These are phyloP conservation scores for Linnaemya vulpina DNA, from an alignment of 2,888 invertebrate species.

Conservation along the genomic window DNA sequence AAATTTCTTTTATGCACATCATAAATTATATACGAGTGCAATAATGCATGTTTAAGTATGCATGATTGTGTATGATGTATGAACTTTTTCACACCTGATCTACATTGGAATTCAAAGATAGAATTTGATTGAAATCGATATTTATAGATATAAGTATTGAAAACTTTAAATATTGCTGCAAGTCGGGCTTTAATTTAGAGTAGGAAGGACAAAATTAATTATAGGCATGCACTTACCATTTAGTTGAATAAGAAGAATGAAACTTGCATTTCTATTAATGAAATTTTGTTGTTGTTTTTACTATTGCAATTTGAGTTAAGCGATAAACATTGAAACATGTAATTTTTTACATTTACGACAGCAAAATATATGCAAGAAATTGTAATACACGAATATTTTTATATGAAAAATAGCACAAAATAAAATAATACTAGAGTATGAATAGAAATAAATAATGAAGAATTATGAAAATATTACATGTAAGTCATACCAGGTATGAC, in stretches of 20 bases:
- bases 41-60: neutral
- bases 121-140: neutral
- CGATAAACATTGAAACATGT: constrained; percentile 2
- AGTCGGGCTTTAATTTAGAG: neutral
- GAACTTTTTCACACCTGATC: neutral
- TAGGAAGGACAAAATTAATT: neutral
- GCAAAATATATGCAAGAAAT: neutral
- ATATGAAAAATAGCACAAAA: constrained; percentile 15
- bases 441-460: constrained; percentile 35
- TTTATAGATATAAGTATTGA: neutral
- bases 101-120: neutral
- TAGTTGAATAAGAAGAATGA: no score
- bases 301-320: constrained; percentile 42
- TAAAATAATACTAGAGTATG: constrained; percentile 38
- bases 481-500: constrained; percentile 12
- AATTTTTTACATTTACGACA: constrained; percentile 14
- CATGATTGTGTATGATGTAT: neutral
- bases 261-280: neutral
- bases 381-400: neutral
- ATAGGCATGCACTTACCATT: no score
- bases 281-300: neutral
- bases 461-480: constrained; percentile 36
- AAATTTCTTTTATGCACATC: neutral
- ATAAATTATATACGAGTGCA: neutral
- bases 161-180: neutral